Conservation (phyloP, 2,113 vertebrate species). For the Cercocebus atys region DNA sequence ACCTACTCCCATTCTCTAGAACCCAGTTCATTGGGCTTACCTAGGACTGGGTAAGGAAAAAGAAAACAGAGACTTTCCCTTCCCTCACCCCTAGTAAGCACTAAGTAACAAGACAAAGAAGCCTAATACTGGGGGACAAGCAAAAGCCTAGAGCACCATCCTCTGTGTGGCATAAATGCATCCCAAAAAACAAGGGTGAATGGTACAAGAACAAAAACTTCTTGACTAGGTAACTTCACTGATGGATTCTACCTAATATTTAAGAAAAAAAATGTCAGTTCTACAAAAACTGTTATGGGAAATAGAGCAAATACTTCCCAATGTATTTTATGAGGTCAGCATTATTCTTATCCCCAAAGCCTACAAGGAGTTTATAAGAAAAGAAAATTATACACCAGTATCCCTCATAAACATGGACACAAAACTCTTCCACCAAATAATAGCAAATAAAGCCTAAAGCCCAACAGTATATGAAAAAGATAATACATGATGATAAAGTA, state of each 20-base stretch:
- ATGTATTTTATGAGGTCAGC: neutral
- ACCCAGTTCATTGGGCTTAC: neutral
- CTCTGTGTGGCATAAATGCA: rapidly evolving
- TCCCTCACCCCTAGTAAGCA: neutral
- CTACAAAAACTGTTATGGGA: neutral
- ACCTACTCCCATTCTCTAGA: no score
- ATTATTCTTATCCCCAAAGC: neutral
- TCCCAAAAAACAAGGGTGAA: neutral
- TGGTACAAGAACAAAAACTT: no score
- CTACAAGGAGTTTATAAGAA: neutral
- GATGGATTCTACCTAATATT: neutral
- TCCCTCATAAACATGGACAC: neutral
- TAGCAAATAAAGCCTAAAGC: neutral
- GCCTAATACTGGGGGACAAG: rapidly evolving
- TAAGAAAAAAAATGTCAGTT: neutral
- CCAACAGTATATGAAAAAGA: neutral
- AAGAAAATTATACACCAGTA: rapidly evolving
- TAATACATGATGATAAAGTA: neutral
- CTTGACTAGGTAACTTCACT: neutral
- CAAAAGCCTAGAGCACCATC: no score
- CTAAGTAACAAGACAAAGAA: no score
- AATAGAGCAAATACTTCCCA: neutral
- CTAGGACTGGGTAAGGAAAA: neutral
- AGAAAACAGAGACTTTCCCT: neutral
- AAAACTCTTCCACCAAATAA: neutral